Evolutionary conservation across 92 coral and sea anemone species (phyloP).

Genomic region (Parazoanthus darwini): DNA sequence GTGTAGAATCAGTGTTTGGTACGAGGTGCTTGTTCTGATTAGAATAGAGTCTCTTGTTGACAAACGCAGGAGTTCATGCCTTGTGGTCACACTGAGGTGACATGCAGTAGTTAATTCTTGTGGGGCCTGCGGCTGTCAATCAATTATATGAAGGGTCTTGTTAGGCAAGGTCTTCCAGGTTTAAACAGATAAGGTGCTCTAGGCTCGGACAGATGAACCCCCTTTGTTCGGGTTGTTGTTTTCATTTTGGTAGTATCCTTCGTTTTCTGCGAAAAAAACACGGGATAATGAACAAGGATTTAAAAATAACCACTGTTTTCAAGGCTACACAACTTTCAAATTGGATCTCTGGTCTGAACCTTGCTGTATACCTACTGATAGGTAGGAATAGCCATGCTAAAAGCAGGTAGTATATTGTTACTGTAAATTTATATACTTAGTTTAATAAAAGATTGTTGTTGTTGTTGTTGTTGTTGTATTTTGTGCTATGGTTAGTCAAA

Average conservation of each 20-base stretch:
- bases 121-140: neutral
- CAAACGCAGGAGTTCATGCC: neutral
- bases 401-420: too few species aligned
- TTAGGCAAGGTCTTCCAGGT: neutral
- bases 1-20: too few species aligned
- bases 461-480: too few species aligned
- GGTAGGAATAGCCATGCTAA: too few species aligned
- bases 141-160: neutral
- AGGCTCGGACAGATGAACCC: neutral
- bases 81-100: neutral
- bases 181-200: neutral
- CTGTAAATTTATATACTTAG: too few species aligned
- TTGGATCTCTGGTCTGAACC: too few species aligned
- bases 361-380: too few species aligned
- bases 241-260: neutral
- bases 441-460: too few species aligned
- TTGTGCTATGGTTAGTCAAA: neutral
- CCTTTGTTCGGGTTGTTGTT: neutral
- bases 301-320: neutral
- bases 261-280: neutral
- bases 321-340: neutral
- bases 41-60: neutral
- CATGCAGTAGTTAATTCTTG: neutral
- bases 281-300: too few species aligned
- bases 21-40: neutral